Evolutionary conservation across 2,888 invertebrate species (phyloP).

Genomic region (Labia minor): DNA sequence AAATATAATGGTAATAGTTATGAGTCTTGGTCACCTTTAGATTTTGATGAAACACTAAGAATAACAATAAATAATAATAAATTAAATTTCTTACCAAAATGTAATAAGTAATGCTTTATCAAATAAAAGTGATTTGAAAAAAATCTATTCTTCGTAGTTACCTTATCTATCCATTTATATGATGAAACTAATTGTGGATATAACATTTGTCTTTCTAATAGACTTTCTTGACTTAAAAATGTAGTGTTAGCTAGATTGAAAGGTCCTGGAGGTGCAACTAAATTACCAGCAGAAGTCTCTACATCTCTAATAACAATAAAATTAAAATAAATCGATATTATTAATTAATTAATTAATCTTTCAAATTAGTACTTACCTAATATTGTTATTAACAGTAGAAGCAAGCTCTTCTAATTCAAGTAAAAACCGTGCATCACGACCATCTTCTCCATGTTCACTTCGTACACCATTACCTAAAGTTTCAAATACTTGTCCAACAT

Average conservation of each 20-base stretch:
- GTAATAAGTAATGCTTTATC: too few relatives aligned
- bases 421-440: constrained; percentile 51
- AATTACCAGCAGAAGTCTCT: constrained; percentile 60
- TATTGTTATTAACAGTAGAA: constrained; percentile 65
- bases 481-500: constrained; percentile 69
- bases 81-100: too few relatives aligned
- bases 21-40: too few relatives aligned
- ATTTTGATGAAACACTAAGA: too few relatives aligned
- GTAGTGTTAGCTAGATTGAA: constrained; percentile 77
- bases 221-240: constrained; percentile 79
- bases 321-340: background rate
- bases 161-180: constrained; percentile 89
- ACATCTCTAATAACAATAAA: constrained; percentile 51
- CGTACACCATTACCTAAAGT: constrained; percentile 70
- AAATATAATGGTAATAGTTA: too few relatives aligned
- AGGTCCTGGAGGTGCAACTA: constrained; percentile 67
- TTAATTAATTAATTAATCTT: background rate
- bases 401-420: constrained; percentile 72
- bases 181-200: constrained; percentile 80
- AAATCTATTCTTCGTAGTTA: too few relatives aligned
- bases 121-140: too few relatives aligned
- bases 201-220: constrained; percentile 75
- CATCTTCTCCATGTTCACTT: constrained; percentile 69
- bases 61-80: too few relatives aligned
- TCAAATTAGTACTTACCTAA: constrained; percentile 52